A percentile compares a stretch with the other conserved stretches of the same genome.
Conservation (phyloP, 1,140 invertebrate species). For the Bombus balteatus region DNA sequence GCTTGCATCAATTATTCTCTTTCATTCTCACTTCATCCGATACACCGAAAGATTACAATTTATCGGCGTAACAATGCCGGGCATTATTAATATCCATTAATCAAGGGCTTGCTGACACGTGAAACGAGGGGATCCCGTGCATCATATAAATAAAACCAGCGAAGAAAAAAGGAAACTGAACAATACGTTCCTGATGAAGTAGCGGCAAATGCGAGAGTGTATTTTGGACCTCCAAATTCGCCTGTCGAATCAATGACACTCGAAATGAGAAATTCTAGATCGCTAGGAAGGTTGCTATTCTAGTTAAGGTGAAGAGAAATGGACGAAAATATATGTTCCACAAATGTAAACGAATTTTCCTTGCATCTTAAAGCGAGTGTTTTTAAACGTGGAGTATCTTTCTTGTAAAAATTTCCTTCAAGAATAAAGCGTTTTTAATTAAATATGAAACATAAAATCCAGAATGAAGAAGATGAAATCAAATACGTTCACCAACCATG, state of each 20-base stretch:
- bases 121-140: constrained; percentile 16
- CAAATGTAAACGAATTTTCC: background rate
- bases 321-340: background rate
- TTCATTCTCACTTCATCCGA: constrained; percentile 57
- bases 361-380: too few species aligned
- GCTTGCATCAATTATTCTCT: constrained; percentile 60
- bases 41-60: constrained; percentile 64
- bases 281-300: background rate
- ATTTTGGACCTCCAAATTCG: constrained; percentile 19
- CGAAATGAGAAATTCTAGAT: constrained; percentile 26
- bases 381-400: too few species aligned
- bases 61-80: constrained; percentile 62
- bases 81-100: constrained; percentile 76
- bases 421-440: background rate
- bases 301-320: background rate
- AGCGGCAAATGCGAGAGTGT: constrained; percentile 19
- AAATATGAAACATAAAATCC: background rate
- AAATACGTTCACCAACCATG: background rate
- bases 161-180: background rate
- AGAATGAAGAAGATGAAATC: background rate
- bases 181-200: constrained; percentile 41
- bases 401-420: too few species aligned
- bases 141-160: constrained; percentile 28
- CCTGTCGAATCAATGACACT: constrained; percentile 7
- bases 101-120: constrained; percentile 48